These are phyloP conservation scores for Dolomedes plantarius DNA, from an alignment of 2,888 invertebrate species.

Conservation along the genomic window DNA sequence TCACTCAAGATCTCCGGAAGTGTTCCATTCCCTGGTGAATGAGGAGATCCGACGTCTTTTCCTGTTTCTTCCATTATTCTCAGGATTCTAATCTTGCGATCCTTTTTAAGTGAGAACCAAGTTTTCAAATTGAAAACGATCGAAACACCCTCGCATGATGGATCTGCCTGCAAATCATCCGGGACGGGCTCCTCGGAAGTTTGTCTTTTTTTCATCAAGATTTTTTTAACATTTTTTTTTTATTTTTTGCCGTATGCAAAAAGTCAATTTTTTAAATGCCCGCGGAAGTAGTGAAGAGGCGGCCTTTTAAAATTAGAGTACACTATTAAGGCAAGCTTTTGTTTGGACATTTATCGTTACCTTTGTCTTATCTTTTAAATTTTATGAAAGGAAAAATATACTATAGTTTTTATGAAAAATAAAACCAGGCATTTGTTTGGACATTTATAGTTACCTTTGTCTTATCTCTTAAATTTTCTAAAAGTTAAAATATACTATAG, in stretches of 20 bases:
- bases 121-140: conserved; percentile 61
- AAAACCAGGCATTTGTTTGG: too few species aligned
- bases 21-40: conserved; percentile 41
- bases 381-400: too few species aligned
- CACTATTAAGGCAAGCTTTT: too few species aligned
- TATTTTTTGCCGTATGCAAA: not conserved
- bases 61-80: conserved; percentile 23
- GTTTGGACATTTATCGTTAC: too few species aligned
- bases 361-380: too few species aligned
- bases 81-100: conserved; percentile 1
- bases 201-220: not conserved
- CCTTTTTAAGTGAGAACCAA: not conserved
- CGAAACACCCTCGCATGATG: conserved; percentile 33
- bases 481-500: too few species aligned
- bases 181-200: not conserved
- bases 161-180: conserved; percentile 28
- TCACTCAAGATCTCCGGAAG: conserved; percentile 47
- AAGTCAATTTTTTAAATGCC: not conserved
- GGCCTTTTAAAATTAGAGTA: too few species aligned
- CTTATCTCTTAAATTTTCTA: too few species aligned
- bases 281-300: too few species aligned
- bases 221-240: not conserved
- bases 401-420: too few species aligned
- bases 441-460: too few species aligned
- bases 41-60: conserved; percentile 11